Evolutionary conservation across 2,888 invertebrate genomes (phyloP), one percentile per base, ranked within the genome.

Genomic region (Euzophera pinguis): DNA sequence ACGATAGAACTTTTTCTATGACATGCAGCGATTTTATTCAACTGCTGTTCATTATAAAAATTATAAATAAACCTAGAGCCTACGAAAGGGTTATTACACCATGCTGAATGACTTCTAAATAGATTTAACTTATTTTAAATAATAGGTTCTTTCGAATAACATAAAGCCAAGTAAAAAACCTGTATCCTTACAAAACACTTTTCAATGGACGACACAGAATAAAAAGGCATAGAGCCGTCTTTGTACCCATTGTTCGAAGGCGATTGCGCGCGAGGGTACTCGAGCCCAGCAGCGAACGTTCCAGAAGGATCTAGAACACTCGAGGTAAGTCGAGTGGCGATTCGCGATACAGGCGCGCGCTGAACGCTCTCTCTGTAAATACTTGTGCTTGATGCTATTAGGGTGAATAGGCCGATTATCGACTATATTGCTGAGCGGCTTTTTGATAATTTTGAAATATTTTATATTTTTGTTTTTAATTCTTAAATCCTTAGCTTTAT

Each of bases 141-240:
- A n/a, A n/a, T n/a, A n/a, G 22, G 2, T 3, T 32, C 1, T 32
- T 32, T 32, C 29, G 10, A 32, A 32, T 2, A 7, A 32, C 22
- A 22, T 22, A 32, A 32, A 32, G 8, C 10, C 32, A 32, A 7
- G 7, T 7, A 1, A 32, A 29, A 29, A 32, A 9, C 7, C 32
- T 1, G 9, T 8, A 38, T 43, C 27, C 64, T 68, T 63, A 59
- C 58, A 57, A 58, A 43, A 27, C 27, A 43, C 42, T 43, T 43
- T 43, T 27, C 13, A 27, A 1, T 27, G 27, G 27, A 12, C 42
- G n/a, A 27, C 27, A 27, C 27, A 3, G 12, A 27, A 43, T 27
- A 43, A 43, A 43, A 43, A 43, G 39, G 39, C 39, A 10, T 39
- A 16, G 6, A 29, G 9, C 43, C 14, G 45, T 45, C 45, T 45